Evolutionary conservation across 2,113 vertebrate species (phyloP).

Genomic region (Pachycephala philippinensis): DNA sequence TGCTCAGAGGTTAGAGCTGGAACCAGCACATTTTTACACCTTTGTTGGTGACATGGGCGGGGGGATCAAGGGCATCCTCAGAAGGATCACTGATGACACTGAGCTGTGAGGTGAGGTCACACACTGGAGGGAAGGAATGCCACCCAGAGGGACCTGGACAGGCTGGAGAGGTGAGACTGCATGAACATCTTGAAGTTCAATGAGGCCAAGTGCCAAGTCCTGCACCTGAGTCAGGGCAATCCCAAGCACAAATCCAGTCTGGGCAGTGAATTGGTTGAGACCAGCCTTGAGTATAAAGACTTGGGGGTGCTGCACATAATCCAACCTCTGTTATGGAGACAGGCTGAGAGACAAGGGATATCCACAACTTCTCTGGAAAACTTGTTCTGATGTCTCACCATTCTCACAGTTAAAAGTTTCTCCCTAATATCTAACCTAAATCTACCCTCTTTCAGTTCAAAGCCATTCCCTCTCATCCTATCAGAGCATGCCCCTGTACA

Average conservation of each 20-base stretch:
- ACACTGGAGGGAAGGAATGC: not conserved
- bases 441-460: not conserved
- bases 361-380: not conserved
- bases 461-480: not conserved
- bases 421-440: not conserved
- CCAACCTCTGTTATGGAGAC: not conserved
- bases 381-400: not conserved
- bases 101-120: no score
- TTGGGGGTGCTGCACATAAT: not conserved
- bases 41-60: fast-evolving
- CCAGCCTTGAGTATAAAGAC: no score
- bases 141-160: no score
- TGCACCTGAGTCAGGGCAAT: not conserved
- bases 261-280: not conserved
- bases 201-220: not conserved
- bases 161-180: not conserved
- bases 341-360: not conserved
- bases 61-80: not conserved
- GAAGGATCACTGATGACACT: not conserved
- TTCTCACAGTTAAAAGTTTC: not conserved
- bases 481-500: not conserved
- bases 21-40: no score
- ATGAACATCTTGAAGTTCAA: fast-evolving
- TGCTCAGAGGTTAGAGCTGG: not conserved
- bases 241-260: not conserved